These are phyloP conservation scores for Spisula subtruncata DNA, from an alignment of 2,888 invertebrate species.

Conservation along the genomic window DNA sequence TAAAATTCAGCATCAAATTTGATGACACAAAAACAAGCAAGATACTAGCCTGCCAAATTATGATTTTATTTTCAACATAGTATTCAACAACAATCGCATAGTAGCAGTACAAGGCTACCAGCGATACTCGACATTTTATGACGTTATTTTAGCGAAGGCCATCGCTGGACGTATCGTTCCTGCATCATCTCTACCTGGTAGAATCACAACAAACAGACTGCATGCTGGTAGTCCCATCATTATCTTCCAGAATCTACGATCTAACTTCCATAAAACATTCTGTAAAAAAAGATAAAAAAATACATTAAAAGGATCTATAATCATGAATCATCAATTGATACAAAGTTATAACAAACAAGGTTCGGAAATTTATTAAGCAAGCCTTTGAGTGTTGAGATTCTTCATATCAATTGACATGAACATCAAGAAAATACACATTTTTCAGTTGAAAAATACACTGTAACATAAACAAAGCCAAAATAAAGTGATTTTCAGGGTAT, in stretches of 20 bases:
- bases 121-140: neutral
- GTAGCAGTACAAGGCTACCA: neutral
- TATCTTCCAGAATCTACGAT: constrained; percentile 75
- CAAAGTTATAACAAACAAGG: too few species aligned
- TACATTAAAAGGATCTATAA: too few species aligned
- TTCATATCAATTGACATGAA: too few species aligned
- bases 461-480: too few species aligned
- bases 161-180: constrained; percentile 42
- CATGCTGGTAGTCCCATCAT: constrained; percentile 69
- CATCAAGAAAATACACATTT: too few species aligned
- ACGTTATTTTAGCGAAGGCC: constrained; percentile 64
- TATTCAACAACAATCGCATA: neutral
- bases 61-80: neutral
- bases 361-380: too few species aligned
- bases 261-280: constrained; percentile 75
- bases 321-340: too few species aligned
- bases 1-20: too few species aligned
- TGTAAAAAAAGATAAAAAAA: constrained; percentile 62
- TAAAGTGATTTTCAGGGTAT: too few species aligned
- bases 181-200: constrained; percentile 72
- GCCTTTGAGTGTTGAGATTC: too few species aligned
- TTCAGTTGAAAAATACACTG: too few species aligned
- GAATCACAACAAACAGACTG: constrained; percentile 73
- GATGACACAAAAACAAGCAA: neutral
- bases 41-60: neutral